phyloP scores from a whole-genome alignment of 2,888 invertebrate species.

The Neoascia interrupta region DNA sequence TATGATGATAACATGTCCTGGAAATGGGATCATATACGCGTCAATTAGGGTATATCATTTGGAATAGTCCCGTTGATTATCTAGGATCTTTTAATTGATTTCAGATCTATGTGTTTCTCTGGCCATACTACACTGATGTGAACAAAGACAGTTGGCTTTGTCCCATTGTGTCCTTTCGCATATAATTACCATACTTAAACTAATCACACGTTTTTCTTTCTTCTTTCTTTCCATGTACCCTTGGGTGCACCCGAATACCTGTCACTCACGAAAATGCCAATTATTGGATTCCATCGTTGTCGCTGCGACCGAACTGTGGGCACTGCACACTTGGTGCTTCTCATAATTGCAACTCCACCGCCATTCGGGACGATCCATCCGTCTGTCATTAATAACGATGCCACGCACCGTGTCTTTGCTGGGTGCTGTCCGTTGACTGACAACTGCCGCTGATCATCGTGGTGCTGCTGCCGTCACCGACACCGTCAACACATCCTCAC shows the following conservation, averaged over 20 bases:
- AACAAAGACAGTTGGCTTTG: constrained; percentile 58
- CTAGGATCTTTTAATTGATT: constrained; percentile 67
- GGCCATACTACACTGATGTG: constrained; percentile 10
- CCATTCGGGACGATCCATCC: constrained; percentile 10
- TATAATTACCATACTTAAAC: constrained; percentile 61
- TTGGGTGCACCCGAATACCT: constrained; percentile 57
- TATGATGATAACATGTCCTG: constrained; percentile 58
- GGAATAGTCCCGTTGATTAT: constrained; percentile 37
- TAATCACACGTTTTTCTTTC: constrained; percentile 61
- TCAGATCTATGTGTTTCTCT: constrained; percentile 32
- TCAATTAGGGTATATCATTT: constrained; percentile 46
- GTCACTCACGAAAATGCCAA: constrained; percentile 67
- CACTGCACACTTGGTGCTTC: constrained; percentile 65
- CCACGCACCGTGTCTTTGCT: constrained; percentile 62
- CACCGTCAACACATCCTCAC: constrained; percentile 69
- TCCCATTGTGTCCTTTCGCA: constrained; percentile 48
- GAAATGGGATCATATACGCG: constrained; percentile 45
- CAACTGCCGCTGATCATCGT: constrained; percentile 66
- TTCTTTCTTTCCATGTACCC: constrained; percentile 62
- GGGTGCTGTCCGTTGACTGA: constrained; percentile 61
- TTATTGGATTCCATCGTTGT: constrained; percentile 65
- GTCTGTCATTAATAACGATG: constrained; percentile 63
- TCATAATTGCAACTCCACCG: constrained; percentile 60
- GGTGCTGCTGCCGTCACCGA: constrained; percentile 57
- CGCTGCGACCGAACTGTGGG: constrained; percentile 44